Conservation (phyloP, 2,797 vertebrate species). For the Periophthalmus magnuspinnatus region DNA sequence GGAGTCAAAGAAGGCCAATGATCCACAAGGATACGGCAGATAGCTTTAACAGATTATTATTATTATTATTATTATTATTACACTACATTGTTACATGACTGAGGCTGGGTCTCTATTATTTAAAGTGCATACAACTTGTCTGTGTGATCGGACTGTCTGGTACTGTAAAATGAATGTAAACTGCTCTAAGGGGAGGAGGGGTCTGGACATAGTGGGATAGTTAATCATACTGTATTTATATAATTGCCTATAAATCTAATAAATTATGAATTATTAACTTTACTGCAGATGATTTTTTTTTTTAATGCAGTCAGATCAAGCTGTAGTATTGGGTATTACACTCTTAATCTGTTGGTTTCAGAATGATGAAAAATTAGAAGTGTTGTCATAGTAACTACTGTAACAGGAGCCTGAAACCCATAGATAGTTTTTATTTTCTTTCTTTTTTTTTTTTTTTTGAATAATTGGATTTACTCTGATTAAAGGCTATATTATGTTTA, state of each 20-base stretch:
- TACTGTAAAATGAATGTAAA: conserved; percentile 52
- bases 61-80: background rate
- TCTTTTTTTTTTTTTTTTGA: no score
- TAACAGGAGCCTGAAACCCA: no score
- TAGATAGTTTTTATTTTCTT: no score
- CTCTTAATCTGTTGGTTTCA: no score
- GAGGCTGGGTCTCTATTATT: conserved; percentile 22
- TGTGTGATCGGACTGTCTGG: conserved; percentile 50
- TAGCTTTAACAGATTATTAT: conserved; percentile 34
- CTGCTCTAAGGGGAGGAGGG: conserved; percentile 23
- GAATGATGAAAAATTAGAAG: no score
- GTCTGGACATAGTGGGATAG: conserved; percentile 17
- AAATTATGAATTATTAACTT: conserved; percentile 22
- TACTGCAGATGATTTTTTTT: background rate
- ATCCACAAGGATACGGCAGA: conserved; percentile 80
- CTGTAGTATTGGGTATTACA: background rate
- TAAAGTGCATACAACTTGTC: conserved; percentile 32
- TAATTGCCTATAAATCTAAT: conserved; percentile 62
- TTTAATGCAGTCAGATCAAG: background rate
- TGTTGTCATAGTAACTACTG: no score
- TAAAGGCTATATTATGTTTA: background rate
- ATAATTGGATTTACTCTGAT: background rate
- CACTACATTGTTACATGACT: conserved; percentile 21
- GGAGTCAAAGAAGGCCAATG: conserved; percentile 67
- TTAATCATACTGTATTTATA: conserved; percentile 60